A percentile compares a stretch with the other conserved stretches of the same genome.
phyloP scores from a whole-genome alignment of 1,140 invertebrate species.

The Harpegnathos saltator region DNA sequence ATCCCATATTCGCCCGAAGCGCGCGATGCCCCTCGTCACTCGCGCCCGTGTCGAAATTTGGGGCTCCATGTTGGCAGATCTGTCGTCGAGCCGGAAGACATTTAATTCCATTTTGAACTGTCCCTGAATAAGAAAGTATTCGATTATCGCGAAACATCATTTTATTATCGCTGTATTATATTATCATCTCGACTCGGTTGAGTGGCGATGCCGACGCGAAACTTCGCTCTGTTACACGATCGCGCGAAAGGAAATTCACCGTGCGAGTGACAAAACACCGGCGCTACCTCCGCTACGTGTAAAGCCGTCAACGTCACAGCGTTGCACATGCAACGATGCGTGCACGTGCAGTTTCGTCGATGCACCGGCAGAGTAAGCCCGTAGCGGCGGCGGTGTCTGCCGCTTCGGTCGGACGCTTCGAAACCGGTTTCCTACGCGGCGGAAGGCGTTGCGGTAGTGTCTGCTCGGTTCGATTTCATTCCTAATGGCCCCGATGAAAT shows the following conservation, averaged over 20 bases:
- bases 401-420: constrained; percentile 57
- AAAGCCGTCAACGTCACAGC: constrained; percentile 73
- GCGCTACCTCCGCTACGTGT: constrained; percentile 12
- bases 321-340: constrained; percentile 67
- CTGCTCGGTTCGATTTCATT: constrained; percentile 77
- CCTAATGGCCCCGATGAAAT: constrained; percentile 79
- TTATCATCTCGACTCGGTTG: no score
- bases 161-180: no score
- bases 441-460: constrained; percentile 75
- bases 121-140: no score
- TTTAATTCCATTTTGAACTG: no score
- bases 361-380: constrained; percentile 50
- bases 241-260: constrained; percentile 58
- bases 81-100: no score
- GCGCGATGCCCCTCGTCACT: no score
- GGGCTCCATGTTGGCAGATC: no score
- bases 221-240: constrained; percentile 18
- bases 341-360: constrained; percentile 60
- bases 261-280: constrained; percentile 51
- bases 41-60: no score
- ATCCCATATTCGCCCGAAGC: no score
- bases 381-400: constrained; percentile 43
- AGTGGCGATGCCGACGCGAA: not conserved
- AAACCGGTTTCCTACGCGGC: constrained; percentile 75
- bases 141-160: no score